Conservation (phyloP, 2,113 vertebrate genomes). For the Phylloscopus trochilus region DNA sequence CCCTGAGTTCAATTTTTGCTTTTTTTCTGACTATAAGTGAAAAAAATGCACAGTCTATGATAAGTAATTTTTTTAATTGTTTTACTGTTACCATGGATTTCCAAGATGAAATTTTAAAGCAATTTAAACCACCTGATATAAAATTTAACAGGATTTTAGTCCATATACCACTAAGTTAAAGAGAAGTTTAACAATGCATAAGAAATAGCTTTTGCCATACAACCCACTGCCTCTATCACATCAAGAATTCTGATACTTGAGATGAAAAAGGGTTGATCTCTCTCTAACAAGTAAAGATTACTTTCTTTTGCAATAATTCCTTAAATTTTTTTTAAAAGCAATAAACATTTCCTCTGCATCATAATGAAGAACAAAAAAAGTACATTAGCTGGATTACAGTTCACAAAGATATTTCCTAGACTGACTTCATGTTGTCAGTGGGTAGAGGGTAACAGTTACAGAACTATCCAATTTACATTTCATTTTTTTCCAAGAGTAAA, state of each 20-base stretch:
- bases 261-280: background rate
- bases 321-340: background rate
- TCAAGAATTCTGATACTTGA: background rate
- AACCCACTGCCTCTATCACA: background rate
- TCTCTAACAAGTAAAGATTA: background rate
- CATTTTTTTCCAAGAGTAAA: background rate
- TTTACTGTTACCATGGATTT: background rate
- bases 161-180: background rate
- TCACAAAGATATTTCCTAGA: background rate
- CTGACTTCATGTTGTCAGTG: background rate
- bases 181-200: background rate
- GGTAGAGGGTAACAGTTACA: background rate
- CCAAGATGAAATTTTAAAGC: background rate
- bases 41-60: background rate
- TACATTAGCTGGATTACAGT: background rate
- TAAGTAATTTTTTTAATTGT: background rate
- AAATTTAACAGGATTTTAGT: background rate
- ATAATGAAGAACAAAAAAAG: background rate
- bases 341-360: background rate
- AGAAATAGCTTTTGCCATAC: background rate
- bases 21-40: background rate
- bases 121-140: background rate
- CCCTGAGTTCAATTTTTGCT: background rate
- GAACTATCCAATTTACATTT: background rate
- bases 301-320: background rate